Base-by-base conservation (phyloP, 2,888 invertebrate species). In the Lycocerus yunnanus region DNA sequence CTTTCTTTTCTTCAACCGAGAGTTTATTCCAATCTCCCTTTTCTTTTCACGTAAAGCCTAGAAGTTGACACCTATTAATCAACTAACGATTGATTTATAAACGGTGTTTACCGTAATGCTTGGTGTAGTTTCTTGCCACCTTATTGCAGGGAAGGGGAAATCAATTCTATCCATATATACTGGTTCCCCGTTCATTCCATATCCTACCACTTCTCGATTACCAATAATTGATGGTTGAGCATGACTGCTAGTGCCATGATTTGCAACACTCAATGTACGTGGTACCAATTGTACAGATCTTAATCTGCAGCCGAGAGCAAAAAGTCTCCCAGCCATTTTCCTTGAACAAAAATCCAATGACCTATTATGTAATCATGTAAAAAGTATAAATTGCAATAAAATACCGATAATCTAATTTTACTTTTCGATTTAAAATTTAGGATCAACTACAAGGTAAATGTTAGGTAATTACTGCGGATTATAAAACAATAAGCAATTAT, bases 171-270 rank as follows among this genome's bases (percentile, higher is more conserved):
- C 98, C 0, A 90, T 86, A 80, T 98, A 98, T 83, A 86, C 89
- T 20, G 94, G 92, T 79, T 91, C 89, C 0, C 97, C 97, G 84
- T 96, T 97, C 83, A 90, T 88, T 1, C 98, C 98, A 83, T 88
- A 93, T 1, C 98, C 97, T 11, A 98, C 97, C 82, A 97, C 90
- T 84, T 98, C 98, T 10, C 98, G 92, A 78, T 93, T 93, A 59
- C 97, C 97, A 83, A 93, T 90, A 59, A 84, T 76, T 74, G 66
- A 60, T 24, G 70, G 75, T 10, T 68, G 71, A 10, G n/a, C n/a
- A n/a, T 67, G 15, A 60, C 72, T n/a, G n/a, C n/a, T 69, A 16
- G 69, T 78, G 18, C 80, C 78, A 66, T 78, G 78, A 14, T 79
- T 72, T 63, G 80, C 79, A 20, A 79, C 60, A 43, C 43, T 43